Percentiles rank a stretch among this genome's conserved stretches.
These are phyloP conservation scores for Cactoblastis cactorum DNA, from an alignment of 2,888 invertebrate species.

Conservation along the genomic window DNA sequence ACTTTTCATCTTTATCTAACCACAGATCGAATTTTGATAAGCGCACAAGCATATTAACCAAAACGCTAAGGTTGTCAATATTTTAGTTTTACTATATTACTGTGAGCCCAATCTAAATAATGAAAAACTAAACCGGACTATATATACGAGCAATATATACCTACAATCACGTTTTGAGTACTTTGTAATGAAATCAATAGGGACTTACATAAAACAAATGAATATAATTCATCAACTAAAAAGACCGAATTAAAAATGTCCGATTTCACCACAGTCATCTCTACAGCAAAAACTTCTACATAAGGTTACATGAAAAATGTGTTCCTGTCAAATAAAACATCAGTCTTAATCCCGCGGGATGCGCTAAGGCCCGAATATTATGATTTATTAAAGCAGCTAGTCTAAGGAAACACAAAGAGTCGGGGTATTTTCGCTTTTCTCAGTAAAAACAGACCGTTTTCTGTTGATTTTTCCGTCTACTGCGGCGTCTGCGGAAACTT, in stretches of 20 bases:
- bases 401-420: neutral
- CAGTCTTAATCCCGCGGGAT: slow-evolving; percentile 42
- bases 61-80: too few species aligned
- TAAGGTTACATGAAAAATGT: slow-evolving; percentile 34
- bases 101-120: too few species aligned
- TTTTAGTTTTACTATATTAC: too few species aligned
- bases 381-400: slow-evolving; percentile 46
- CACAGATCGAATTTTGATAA: too few species aligned
- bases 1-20: too few species aligned
- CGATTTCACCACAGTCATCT: neutral
- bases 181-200: too few species aligned
- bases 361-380: slow-evolving; percentile 34
- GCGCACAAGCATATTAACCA: too few species aligned
- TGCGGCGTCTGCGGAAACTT: slow-evolving; percentile 3
- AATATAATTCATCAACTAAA: neutral
- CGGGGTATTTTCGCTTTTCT: slow-evolving; percentile 5
- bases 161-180: too few species aligned
- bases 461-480: slow-evolving; percentile 9
- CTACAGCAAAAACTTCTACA: slow-evolving; percentile 29
- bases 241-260: too few species aligned
- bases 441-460: slow-evolving; percentile 2
- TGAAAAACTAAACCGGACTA: too few species aligned
- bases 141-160: too few species aligned
- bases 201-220: neutral
- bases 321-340: slow-evolving; percentile 50